Conservation (phyloP, 2,797 vertebrate species). For the Vipera ursinii region DNA sequence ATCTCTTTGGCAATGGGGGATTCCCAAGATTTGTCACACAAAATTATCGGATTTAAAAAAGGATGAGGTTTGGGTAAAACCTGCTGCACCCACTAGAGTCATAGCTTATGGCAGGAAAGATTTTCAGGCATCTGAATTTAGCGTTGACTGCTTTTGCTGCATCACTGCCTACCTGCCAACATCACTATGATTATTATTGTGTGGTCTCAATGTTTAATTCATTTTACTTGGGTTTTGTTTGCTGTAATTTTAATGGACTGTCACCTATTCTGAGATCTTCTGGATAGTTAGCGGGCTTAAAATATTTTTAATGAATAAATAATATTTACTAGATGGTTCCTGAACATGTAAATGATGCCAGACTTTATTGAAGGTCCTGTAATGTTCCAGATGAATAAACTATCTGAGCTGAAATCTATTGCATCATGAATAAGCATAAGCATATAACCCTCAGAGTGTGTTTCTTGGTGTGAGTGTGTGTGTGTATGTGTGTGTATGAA, state of each 20-base stretch:
- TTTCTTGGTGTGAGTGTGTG: background rate
- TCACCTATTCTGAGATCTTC: background rate
- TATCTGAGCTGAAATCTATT: background rate
- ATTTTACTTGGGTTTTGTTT: background rate
- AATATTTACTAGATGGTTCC: background rate
- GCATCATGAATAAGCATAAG: background rate
- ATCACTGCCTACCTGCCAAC: background rate
- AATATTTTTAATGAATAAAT: background rate
- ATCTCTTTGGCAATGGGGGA: background rate
- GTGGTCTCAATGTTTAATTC: background rate
- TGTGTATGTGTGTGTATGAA: background rate
- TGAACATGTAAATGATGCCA: background rate
- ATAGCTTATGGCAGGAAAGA: background rate
- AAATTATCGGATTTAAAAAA: background rate
- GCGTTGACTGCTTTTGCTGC: background rate
- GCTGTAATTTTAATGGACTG: background rate
- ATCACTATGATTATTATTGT: background rate
- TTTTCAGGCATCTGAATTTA: background rate
- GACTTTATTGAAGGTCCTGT: background rate
- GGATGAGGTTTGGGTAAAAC: background rate
- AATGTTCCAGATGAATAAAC: background rate
- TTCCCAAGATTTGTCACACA: background rate
- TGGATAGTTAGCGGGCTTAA: background rate
- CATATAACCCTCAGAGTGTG: background rate
- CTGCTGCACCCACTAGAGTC: background rate